These are phyloP conservation scores for Porites evermanni DNA, from an alignment of 92 coral and sea anemone species.

Conservation along the genomic window DNA sequence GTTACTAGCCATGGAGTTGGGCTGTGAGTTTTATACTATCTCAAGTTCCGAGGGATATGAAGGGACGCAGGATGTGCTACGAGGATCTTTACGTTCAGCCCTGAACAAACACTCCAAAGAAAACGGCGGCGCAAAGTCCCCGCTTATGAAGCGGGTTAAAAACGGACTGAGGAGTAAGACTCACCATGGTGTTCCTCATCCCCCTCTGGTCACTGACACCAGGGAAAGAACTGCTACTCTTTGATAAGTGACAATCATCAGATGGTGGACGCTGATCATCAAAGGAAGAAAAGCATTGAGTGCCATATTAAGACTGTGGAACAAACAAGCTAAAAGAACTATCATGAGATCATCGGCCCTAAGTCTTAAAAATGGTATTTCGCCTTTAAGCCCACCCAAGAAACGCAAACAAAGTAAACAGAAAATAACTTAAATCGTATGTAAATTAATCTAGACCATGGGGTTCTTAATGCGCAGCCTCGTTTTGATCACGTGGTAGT, in stretches of 20 bases:
- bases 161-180: constrained; percentile 30
- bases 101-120: constrained; percentile 25
- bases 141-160: constrained; percentile 32
- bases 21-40: constrained; percentile 82
- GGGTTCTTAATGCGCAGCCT: no score
- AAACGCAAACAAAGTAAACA: no score
- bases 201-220: constrained; percentile 10
- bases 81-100: constrained; percentile 60
- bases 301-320: no score
- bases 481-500: no score
- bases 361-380: no score
- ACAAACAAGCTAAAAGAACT: no score
- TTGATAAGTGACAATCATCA: neutral
- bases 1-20: constrained; percentile 89
- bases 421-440: no score
- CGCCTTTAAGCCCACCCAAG: no score
- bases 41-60: constrained; percentile 83
- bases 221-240: constrained; percentile 41
- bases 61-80: constrained; percentile 81
- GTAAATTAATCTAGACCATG: no score
- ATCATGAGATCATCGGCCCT: no score
- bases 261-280: no score
- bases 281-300: no score
- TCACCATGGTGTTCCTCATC: neutral
- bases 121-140: constrained; percentile 24